Base-by-base conservation (phyloP, 2,797 vertebrate genomes). In the Clarias pachynema region DNA sequence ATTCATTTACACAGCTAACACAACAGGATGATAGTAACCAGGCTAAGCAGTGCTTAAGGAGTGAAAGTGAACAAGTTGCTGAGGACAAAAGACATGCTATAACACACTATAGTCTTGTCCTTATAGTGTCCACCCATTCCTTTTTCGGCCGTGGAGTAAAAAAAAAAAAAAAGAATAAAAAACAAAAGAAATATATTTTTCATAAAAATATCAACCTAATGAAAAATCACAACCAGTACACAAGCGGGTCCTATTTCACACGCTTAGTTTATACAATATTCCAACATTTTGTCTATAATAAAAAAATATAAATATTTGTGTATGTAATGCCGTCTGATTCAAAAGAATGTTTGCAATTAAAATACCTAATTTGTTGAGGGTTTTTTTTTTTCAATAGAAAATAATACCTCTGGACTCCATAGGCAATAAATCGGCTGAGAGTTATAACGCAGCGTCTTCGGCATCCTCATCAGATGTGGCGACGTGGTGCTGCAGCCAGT, bases 401-500 rank as follows among this genome's bases (percentile, higher is more conserved):
- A 66, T 15, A 81, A 66, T 82, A 86, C 81, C 81, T 86, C 69
- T 80, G 20, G 60, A 69, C 62, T 62, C 63, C 80, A 56, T 60
- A 56, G 5, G 57, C 15, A 29, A 31, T 49, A 79, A 60, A 79
- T 44, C 66, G 8, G 20, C 69, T 80, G 34, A 29, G 85, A 70
- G 62, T 79, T 63, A 63, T 29, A 72, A 65, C 57, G 81, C 81
- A 84, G 81, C 75, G 57, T 82, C 73, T 70, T 62, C 68, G 4
- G 74, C 53, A 73, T 44, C 77, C 79, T 72, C 84, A 56, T 31
- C 40, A 83, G 77, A 70, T 56, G 81, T 80, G 73, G 70, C 72
- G 68, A 77, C 56, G 78, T 44, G 40, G 16, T 63, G 75, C 75
- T 84, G 81, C 84, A 84, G 77, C 81, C 85, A 79, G 86, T 66